phyloP scores from a whole-genome alignment of 1,140 invertebrate genomes.

The Prorops nasuta region DNA sequence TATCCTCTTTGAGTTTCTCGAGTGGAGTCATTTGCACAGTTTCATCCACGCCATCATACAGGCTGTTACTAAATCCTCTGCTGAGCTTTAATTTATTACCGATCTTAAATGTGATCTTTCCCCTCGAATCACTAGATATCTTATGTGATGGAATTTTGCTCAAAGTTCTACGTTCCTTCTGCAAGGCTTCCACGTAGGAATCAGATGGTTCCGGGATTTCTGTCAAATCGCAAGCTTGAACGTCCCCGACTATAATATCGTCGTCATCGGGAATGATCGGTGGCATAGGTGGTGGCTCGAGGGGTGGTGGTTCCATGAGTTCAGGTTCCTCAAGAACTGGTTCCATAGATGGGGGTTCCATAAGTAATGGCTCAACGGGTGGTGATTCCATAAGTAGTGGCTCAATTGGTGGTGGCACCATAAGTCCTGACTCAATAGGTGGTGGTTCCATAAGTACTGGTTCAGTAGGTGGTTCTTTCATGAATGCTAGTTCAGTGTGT shows the following conservation, averaged over 20 bases:
- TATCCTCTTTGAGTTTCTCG: too few species aligned
- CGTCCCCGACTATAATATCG: slow-evolving; percentile 44
- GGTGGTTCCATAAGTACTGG: slow-evolving; percentile 4
- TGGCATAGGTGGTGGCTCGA: slow-evolving; percentile 32
- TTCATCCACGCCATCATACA: slow-evolving; percentile 35
- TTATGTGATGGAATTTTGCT: slow-evolving; percentile 50
- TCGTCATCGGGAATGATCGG: slow-evolving; percentile 35
- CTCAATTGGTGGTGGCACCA: not conserved
- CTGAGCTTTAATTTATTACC: slow-evolving; percentile 45
- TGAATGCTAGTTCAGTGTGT: too few species aligned
- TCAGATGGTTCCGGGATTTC: slow-evolving; percentile 44
- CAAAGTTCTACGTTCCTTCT: slow-evolving; percentile 46
- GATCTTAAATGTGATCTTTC: slow-evolving; percentile 54
- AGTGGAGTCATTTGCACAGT: not conserved
- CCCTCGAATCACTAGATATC: slow-evolving; percentile 46
- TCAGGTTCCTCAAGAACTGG: too few species aligned
- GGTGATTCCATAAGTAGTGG: not conserved
- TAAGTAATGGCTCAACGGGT: slow-evolving; percentile 1
- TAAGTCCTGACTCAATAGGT: not conserved
- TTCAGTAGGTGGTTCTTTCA: not conserved
- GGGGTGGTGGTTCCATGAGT: too few species aligned
- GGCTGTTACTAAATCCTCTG: slow-evolving; percentile 45
- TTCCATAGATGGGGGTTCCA: too few species aligned
- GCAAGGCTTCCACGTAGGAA: slow-evolving; percentile 47
- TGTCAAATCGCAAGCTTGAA: slow-evolving; percentile 42